Conservation (phyloP, 1,140 invertebrate genomes). For the Cyrtorhinus lividipennis region DNA sequence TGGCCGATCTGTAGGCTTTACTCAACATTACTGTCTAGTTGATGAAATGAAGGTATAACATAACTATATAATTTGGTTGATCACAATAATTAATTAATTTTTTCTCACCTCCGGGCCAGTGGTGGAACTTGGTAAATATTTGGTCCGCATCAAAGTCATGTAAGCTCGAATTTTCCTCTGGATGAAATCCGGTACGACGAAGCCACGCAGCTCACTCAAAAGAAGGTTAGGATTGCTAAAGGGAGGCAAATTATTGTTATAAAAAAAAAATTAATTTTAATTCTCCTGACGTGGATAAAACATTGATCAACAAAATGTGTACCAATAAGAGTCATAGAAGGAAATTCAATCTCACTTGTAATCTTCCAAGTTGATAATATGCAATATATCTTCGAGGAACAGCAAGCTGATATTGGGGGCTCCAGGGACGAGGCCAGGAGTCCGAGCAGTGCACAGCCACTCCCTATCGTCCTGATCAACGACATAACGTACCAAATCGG, state of each 20-base stretch:
- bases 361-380: conserved; percentile 52
- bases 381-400: conserved; percentile 63
- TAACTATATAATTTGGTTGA: no score
- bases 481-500: conserved; percentile 58
- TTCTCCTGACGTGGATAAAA: background rate
- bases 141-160: conserved; percentile 28
- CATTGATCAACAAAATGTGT: conserved; percentile 9
- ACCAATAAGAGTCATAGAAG: no score
- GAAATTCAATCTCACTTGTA: conserved; percentile 47
- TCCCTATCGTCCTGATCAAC: conserved; percentile 69
- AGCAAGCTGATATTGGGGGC: conserved; percentile 61
- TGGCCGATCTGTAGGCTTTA: no score
- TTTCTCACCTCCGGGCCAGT: background rate
- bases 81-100: no score
- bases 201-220: conserved; percentile 50
- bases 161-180: conserved; percentile 49
- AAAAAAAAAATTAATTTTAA: conserved; percentile 9
- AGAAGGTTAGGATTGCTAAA: conserved; percentile 32
- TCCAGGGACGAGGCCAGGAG: conserved; percentile 42
- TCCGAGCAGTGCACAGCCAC: conserved; percentile 55
- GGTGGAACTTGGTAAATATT: conserved; percentile 14
- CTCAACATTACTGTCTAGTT: no score
- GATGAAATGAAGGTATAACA: no score
- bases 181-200: conserved; percentile 56
- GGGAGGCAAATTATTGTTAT: conserved; percentile 45